Percentiles rank a stretch among this genome's conserved stretches.
Evolutionary conservation across 2,113 vertebrate species (phyloP).

Genomic region (Pterophyllum scalare): DNA sequence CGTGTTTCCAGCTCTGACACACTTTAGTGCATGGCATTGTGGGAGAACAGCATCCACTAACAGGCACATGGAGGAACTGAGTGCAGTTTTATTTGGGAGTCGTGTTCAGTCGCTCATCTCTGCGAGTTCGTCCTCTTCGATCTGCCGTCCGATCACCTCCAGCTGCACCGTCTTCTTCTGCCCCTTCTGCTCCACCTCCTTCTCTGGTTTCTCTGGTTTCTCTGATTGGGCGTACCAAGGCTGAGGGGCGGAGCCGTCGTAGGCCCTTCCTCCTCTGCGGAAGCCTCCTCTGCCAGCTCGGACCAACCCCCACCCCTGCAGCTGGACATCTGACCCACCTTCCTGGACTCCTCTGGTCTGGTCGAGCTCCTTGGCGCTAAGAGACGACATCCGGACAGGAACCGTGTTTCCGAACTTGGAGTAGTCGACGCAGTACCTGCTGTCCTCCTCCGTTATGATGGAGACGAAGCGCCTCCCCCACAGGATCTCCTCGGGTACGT

Average conservation of each 20-base stretch:
- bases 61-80: not conserved
- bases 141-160: constrained; percentile 79
- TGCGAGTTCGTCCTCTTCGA: constrained; percentile 56
- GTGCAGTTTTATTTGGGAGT: not conserved
- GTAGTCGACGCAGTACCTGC: constrained; percentile 84
- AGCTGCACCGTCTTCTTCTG: constrained; percentile 78
- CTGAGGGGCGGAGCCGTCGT: constrained; percentile 54
- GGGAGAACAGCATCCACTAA: not conserved
- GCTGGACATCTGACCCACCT: constrained; percentile 48
- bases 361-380: constrained; percentile 84
- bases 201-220: constrained; percentile 43
- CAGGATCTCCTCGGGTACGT: constrained; percentile 85
- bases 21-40: not conserved
- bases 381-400: constrained; percentile 77
- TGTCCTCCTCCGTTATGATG: constrained; percentile 85
- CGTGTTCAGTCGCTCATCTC: constrained; percentile 63
- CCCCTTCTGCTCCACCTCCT: constrained; percentile 62
- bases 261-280: constrained; percentile 74
- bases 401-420: constrained; percentile 88
- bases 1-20: not conserved
- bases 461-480: constrained; percentile 87
- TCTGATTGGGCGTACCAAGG: constrained; percentile 74
- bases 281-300: constrained; percentile 81
- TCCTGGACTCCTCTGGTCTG: constrained; percentile 76
- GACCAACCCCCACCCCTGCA: constrained; percentile 82